Base-by-base conservation (phyloP, 2,888 invertebrate genomes). In the Tenthredo distinguenda region DNA sequence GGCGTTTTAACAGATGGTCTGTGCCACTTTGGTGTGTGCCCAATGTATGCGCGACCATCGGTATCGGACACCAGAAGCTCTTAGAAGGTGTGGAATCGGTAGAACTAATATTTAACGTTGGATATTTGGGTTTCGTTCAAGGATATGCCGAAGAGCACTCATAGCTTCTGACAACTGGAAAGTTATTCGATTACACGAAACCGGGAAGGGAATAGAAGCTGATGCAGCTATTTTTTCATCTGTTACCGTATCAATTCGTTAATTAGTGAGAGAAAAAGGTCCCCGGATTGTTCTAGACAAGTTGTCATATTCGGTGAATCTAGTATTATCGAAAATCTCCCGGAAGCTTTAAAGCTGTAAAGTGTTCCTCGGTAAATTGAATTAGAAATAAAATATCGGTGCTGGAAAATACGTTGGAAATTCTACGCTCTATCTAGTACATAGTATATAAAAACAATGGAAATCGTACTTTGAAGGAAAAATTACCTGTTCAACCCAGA, bases 401-500 rank as follows among this genome's bases (percentile, higher is more conserved):
- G 55, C 55, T n/a, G 10, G 18, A 55, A 55, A 55, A 55, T 55
- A 55, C 55, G 55, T 50, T 18, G 55, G 2, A 55, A 68, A 68
- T 34, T 68, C 31, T 12, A 18, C 31, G 18, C n/a, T 31, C 4
- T 6, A 26, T 43, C 31, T 18, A 15, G 26, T 15, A 55, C 9
- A n/a, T 34, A 50, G 0, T 18, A 9, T 21, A n/a, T 34, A 10
- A 34, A 3, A 55, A 79, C n/a, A 15, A 37, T 55, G 55, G 58
- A 55, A 58, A 79, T 55, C 58, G 9, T 76, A 26, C 31, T 72
- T 40, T 34, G 1, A 1, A 50, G 21, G 9, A 68, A 34, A 43
- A 90, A 92, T 93, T 92, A 95, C 95, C 94, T 96, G 96, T 88
- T 95, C 95, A 71, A 96, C 95, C 96, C 96, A 96, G 55, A 96